phyloP scores from a whole-genome alignment of 2,797 vertebrate species.

The Adrianichthys oophorus region DNA sequence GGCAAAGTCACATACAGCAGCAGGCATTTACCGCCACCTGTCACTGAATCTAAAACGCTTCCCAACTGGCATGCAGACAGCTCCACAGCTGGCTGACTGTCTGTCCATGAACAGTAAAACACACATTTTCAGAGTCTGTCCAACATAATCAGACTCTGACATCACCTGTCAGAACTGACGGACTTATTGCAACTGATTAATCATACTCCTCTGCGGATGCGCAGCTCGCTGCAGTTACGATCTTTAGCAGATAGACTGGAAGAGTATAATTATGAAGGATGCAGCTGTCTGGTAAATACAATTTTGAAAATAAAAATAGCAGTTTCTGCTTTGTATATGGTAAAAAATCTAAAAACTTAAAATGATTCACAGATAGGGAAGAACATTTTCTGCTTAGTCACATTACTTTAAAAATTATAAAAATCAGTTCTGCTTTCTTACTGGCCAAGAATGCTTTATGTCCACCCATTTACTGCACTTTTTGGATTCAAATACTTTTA shows the following conservation, averaged over 20 bases:
- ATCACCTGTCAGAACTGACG: conserved; percentile 63
- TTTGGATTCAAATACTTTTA: conserved; percentile 42
- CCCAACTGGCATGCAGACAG: conserved; percentile 35
- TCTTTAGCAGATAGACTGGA: too few species aligned
- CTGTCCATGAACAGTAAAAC: conserved; percentile 39
- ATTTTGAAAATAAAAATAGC: background rate
- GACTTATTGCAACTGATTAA: conserved; percentile 48
- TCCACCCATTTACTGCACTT: conserved; percentile 48
- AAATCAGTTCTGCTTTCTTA: conserved; percentile 19
- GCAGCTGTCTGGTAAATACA: background rate
- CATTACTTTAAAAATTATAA: conserved; percentile 40
- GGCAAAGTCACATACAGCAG: conserved; percentile 22
- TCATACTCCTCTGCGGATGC: conserved; percentile 50
- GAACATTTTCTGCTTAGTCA: conserved; percentile 26
- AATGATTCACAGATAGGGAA: conserved; percentile 22
- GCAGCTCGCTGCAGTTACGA: too few species aligned
- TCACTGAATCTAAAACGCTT: conserved; percentile 26
- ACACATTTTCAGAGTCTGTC: conserved; percentile 41
- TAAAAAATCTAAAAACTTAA: too few species aligned
- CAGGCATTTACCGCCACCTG: conserved; percentile 38
- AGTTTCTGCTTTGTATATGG: background rate
- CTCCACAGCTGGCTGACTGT: conserved; percentile 54
- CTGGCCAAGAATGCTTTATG: conserved; percentile 42
- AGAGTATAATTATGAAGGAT: too few species aligned
- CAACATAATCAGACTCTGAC: conserved; percentile 71